These are phyloP conservation scores for Ranitomeya imitator DNA, from an alignment of 2,113 vertebrate species.

Conservation along the genomic window DNA sequence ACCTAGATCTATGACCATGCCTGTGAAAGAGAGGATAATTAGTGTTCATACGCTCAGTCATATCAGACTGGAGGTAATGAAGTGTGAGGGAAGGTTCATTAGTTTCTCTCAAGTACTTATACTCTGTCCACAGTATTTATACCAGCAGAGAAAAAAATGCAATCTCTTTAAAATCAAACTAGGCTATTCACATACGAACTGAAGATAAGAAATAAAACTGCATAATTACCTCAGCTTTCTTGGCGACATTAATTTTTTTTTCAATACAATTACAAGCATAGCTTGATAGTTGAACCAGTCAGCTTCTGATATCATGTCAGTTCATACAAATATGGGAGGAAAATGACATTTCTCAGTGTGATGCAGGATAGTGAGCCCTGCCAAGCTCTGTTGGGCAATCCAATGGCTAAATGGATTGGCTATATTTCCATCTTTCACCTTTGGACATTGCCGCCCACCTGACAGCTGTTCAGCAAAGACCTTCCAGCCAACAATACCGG, in stretches of 20 bases:
- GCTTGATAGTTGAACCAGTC: slow-evolving; percentile 12
- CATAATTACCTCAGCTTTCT: slow-evolving; percentile 38
- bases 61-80: slow-evolving; percentile 84
- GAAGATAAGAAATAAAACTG: slow-evolving; percentile 49
- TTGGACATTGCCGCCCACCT: slow-evolving; percentile 42
- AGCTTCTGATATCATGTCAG: slow-evolving; percentile 24
- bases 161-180: slow-evolving; percentile 77
- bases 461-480: slow-evolving; percentile 51
- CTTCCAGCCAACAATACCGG: slow-evolving; percentile 38
- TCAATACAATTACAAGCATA: slow-evolving; percentile 27
- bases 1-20: slow-evolving; percentile 73
- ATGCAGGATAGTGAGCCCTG: slow-evolving; percentile 2
- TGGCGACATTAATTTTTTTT: slow-evolving; percentile 7
- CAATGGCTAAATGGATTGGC: slow-evolving; percentile 40
- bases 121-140: slow-evolving; percentile 83
- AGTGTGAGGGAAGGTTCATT: slow-evolving; percentile 85
- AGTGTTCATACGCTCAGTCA: slow-evolving; percentile 77
- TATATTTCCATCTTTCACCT: slow-evolving; percentile 53
- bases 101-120: slow-evolving; percentile 81
- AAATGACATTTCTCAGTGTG: slow-evolving; percentile 34
- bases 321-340: slow-evolving; percentile 27
- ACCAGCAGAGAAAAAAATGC: slow-evolving; percentile 75
- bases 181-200: slow-evolving; percentile 71
- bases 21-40: slow-evolving; percentile 79
- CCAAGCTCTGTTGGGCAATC: slow-evolving; percentile 48